A percentile compares a stretch with the other conserved stretches of the same genome.
phyloP scores from a whole-genome alignment of 1,140 invertebrate species.

The Drosophila nasuta region DNA sequence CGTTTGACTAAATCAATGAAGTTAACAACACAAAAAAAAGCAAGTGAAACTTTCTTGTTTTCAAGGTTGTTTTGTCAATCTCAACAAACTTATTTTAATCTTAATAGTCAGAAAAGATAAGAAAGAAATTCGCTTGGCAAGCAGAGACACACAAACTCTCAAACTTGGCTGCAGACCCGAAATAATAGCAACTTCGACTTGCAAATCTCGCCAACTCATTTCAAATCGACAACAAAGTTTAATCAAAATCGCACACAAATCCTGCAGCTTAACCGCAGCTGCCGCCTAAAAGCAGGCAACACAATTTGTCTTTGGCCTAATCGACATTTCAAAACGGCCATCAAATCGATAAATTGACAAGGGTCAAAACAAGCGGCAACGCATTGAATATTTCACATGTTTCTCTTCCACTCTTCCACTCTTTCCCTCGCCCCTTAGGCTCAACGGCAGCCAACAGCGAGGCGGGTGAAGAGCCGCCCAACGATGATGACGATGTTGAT shows the following conservation, averaged over 20 bases:
- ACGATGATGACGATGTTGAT: conserved; percentile 4
- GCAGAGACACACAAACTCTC: no score
- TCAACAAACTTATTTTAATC: no score
- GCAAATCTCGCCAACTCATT: not conserved
- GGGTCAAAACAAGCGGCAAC: conserved; percentile 3
- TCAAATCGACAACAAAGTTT: not conserved
- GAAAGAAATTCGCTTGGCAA: no score
- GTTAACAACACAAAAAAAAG: no score
- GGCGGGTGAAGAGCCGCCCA: conserved; percentile 45
- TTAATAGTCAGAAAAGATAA: no score
- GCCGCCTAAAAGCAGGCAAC: conserved; percentile 37
- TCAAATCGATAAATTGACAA: conserved; percentile 58
- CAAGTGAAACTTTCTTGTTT: no score
- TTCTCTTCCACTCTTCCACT: not conserved
- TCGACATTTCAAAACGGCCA: conserved; percentile 32
- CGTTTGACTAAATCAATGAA: no score
- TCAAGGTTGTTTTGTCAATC: no score
- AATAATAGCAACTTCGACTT: not conserved
- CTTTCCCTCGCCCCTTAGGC: conserved; percentile 37
- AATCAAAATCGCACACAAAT: conserved; percentile 3
- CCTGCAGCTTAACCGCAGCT: conserved; percentile 9
- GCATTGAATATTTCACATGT: conserved; percentile 42
- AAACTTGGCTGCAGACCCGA: not conserved
- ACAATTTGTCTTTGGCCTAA: conserved; percentile 34
- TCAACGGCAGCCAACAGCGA: conserved; percentile 58